Conservation (phyloP, 2,113 vertebrate species). For the Litocranius walleri region DNA sequence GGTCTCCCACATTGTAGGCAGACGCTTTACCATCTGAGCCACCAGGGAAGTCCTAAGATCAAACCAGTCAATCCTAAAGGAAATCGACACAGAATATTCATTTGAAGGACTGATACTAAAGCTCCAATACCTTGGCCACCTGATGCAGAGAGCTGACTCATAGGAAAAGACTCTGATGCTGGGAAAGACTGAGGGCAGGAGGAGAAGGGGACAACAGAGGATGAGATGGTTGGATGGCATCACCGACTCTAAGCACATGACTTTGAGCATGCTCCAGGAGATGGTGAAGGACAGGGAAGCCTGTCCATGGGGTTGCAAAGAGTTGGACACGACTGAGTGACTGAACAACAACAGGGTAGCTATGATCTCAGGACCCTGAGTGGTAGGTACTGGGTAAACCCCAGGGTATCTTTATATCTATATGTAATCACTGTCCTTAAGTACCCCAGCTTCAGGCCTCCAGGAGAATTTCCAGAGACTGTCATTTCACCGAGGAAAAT, state of each 20-base stretch:
- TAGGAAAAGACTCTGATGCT: not conserved
- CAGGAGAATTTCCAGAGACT: not conserved
- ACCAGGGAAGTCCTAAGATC: not conserved
- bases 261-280: not conserved
- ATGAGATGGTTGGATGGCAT: not conserved
- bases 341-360: not conserved
- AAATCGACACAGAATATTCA: not conserved
- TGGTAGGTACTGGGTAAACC: not conserved
- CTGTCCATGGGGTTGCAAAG: not conserved
- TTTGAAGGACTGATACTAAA: not conserved
- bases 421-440: not conserved
- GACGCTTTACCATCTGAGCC: no score
- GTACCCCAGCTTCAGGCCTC: not conserved
- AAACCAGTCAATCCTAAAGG: not conserved
- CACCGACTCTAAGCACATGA: not conserved
- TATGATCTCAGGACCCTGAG: not conserved
- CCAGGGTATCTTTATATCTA: not conserved
- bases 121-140: not conserved
- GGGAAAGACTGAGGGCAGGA: not conserved
- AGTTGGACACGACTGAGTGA: not conserved
- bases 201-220: not conserved
- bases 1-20: no score
- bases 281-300: not conserved
- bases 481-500: not conserved
- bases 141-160: not conserved